Evolutionary conservation across 2,797 vertebrate species (phyloP), one percentile per base, ranked within the genome.

Genomic region (Cynodonichthys magdalenae): DNA sequence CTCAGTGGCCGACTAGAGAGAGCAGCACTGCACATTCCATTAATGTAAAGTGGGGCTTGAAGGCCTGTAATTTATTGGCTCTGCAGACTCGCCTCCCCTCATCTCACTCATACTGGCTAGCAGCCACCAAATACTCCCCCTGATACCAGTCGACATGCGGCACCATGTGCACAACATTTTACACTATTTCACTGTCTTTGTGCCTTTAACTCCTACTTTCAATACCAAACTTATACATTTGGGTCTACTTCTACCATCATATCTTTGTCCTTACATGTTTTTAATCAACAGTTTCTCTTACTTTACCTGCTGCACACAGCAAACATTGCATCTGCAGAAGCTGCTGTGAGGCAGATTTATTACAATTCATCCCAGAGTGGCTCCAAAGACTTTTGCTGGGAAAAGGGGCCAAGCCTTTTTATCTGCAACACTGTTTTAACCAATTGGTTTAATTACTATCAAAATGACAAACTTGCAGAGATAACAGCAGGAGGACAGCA

Each of bases 41-140:
- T 93, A 94, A 93, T 92, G 91, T 91, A 92, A 92, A 92, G 92
- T 88, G 89, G 89, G 81, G 80, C 87, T 90, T 91, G 84, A 90
- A 92, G 87, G 88, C 78, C 85, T 67, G 82, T 92, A 90, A 94
- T 93, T 93, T 93, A 93, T 94, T 91, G 90, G 90, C 84, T 92
- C 82, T 92, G 88, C 88, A 90, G 90, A 87, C 83, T 91, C 80
- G 80, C 90, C 89, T 90, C 86, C 85, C 80, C 86, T 86, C 89
- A 85, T 85, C 89, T 90, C 89, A 89, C 81, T 90, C 89, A 83
- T 89, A 86, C 82, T 92, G 89, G 89, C 89, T 75, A 69, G 63
- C 20, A 50, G 89, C 89, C 88, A 89, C 85, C 81, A 89, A 87
- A 92, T 89, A 88, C 87, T 90, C 87, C 88, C 84, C 83, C 82